Base-by-base conservation (phyloP, 2,113 vertebrate species). In the Mionectes macconnelli region DNA sequence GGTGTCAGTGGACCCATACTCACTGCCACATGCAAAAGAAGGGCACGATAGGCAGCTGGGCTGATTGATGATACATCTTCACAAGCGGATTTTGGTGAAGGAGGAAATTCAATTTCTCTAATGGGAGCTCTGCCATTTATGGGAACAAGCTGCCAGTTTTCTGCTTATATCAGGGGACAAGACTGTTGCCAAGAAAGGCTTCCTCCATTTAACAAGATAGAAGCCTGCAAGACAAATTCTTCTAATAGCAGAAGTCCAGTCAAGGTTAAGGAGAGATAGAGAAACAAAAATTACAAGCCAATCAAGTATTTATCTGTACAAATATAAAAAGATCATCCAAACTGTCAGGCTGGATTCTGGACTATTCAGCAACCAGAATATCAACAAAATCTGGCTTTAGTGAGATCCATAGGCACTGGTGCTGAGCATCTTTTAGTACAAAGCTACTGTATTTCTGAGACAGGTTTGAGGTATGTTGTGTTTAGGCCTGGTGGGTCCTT, bases 131-230 rank as follows among this genome's bases (percentile, higher is more conserved):
- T 62, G 70, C 75, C 62, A 87, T 73, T 96, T 93, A 83, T 42
- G 73, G 62, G 62, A 96, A 73, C 49, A 91, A 84, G 40, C 62
- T 91, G 84, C 49, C 62, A 42, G 66, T 72, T 91, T 87, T 93
- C 76, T 74, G 55, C 63, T 89, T 1, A 0, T 84, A 70, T 75
- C 18, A 19, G 40, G 39, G 31, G n/a, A 73, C 79, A 89, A 82
- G 15, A 31, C 31, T 24, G n/a, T 40, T 94, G 88, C 62, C 89
- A 93, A 79, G 78, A 96, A 89, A 87, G 57, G 66, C 30, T 82
- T 75, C 37, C 45, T 87, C 23, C n/a, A 21, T 72, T 66, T 78
- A 84, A 91, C 0, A 2, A 49, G 69, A 79, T 91, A 95, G 62
- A 72, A 89, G 78, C 28, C 63, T 69, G 53, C 3, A 17, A 76